Evolutionary conservation across 2,797 vertebrate genomes (phyloP).

Genomic region (Hydrophis major): DNA sequence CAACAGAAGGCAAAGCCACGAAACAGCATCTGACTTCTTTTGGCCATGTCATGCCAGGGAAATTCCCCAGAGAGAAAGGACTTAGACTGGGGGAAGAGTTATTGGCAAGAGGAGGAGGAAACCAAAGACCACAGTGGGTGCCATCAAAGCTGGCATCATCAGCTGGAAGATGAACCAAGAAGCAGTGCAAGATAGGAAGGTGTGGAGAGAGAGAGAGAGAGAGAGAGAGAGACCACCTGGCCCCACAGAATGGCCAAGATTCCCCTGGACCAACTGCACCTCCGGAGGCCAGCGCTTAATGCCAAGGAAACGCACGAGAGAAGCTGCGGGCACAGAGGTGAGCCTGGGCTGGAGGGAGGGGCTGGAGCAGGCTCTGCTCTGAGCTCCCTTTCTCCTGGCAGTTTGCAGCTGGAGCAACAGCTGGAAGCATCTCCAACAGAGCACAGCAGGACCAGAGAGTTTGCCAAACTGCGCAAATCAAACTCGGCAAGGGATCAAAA

Average conservation of each 20-base stretch:
- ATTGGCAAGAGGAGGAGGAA: neutral
- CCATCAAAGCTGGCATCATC: neutral
- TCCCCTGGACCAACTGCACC: slow-evolving; percentile 52
- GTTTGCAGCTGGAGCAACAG: slow-evolving; percentile 70
- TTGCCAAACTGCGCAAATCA: no score
- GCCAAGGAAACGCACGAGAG: slow-evolving; percentile 60
- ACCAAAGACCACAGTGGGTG: neutral
- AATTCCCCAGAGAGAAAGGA: neutral
- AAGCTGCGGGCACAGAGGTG: slow-evolving; percentile 65
- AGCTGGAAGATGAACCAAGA: neutral
- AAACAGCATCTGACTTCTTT: no score
- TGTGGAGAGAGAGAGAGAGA: no score
- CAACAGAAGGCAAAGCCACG: no score
- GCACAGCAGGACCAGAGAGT: slow-evolving; percentile 72
- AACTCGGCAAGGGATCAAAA: no score
- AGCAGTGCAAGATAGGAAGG: neutral
- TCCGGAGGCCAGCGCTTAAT: slow-evolving; percentile 53
- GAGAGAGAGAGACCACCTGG: no score
- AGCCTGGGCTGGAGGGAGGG: slow-evolving; percentile 19
- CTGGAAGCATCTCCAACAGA: slow-evolving; percentile 65
- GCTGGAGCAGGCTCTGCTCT: no score
- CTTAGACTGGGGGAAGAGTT: neutral
- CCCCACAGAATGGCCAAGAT: no score
- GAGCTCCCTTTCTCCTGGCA: no score
- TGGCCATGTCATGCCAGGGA: no score